Evolutionary conservation across 2,888 invertebrate species (phyloP), one percentile per base, ranked within the genome.

Genomic region (Leptopilina drosophilae): DNA sequence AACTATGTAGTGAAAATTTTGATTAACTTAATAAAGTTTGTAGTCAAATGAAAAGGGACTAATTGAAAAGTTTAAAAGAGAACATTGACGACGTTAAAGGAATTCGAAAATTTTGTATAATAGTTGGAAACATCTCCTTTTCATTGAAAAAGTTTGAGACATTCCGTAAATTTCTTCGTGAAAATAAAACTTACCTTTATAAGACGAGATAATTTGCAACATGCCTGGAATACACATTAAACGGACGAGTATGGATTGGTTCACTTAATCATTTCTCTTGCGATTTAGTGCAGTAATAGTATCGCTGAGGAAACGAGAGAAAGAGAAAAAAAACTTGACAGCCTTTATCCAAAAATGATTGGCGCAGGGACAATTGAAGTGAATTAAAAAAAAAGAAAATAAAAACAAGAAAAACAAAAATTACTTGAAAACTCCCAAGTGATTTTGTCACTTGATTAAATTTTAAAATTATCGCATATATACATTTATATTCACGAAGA

Each of bases 391-490:
- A 53, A 26, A 53, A 69, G 14, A 12, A 53, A 26, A 26, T 53
- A 7, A 33, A 33, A 33, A 33, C 33, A 33, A 33, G 33, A 33
- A 33, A 33, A 33, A 33, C 33, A 33, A 33, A 33, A 33, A 33
- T 33, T 33, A 33, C 33, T 33, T 33, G 33, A n/a, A n/a, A 26
- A 9, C 9, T 64, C 64, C 64, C 26, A 64, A 33, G 64, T 64
- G 33, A 26, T 64, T 69, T 49, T 69, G 67, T 69, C 49, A 20
- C 67, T 67, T 69, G 69, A 69, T 53, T 69, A 69, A 69, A 69
- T 33, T 53, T 69, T 59, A 20, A 59, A 14, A 7, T 69, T 53
- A 26, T 14, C 33, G 20, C 33, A 53, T 26, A 26, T 53, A 8
- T 33, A 8, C 53, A n/a, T 53, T 49, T 33, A 33, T 69, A 49